These are phyloP conservation scores for Andrena marginata DNA, from an alignment of 2,888 invertebrate genomes.

Conservation along the genomic window DNA sequence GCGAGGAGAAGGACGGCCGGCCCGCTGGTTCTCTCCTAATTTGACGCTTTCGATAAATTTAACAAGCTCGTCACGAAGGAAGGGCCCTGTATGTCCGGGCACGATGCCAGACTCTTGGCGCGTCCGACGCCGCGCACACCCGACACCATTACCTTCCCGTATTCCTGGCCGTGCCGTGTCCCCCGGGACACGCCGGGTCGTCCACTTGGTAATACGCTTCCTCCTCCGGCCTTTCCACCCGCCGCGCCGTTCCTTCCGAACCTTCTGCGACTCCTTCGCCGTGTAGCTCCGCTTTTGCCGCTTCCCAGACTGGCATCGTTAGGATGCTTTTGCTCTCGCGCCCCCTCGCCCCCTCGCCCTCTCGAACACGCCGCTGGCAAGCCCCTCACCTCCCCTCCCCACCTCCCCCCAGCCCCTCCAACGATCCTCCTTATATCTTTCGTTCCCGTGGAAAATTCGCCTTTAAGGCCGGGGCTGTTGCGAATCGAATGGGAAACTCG, in stretches of 20 bases:
- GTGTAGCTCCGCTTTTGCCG: conserved; percentile 42
- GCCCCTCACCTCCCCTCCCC: too few species aligned
- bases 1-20: conserved; percentile 48
- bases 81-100: conserved; percentile 81
- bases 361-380: conserved; percentile 19
- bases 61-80: conserved; percentile 84
- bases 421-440: conserved; percentile 46
- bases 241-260: conserved; percentile 28
- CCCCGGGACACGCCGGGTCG: conserved; percentile 77
- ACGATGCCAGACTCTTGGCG: conserved; percentile 81
- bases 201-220: conserved; percentile 83
- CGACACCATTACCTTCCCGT: conserved; percentile 83
- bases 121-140: conserved; percentile 75
- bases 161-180: conserved; percentile 75
- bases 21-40: conserved; percentile 80
- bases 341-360: conserved; percentile 34
- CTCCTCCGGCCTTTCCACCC: conserved; percentile 65
- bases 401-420: background rate
- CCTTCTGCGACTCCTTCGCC: conserved; percentile 58
- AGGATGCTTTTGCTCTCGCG: conserved; percentile 76
- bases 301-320: conserved; percentile 78
- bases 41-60: conserved; percentile 85
- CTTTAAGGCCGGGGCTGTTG: conserved; percentile 33
- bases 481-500: conserved; percentile 65
- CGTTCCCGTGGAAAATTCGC: conserved; percentile 51